A percentile compares a stretch with the other conserved stretches of the same genome.
These are phyloP conservation scores for Simalia tracyae DNA, from an alignment of 2,797 vertebrate genomes.

Conservation along the genomic window DNA sequence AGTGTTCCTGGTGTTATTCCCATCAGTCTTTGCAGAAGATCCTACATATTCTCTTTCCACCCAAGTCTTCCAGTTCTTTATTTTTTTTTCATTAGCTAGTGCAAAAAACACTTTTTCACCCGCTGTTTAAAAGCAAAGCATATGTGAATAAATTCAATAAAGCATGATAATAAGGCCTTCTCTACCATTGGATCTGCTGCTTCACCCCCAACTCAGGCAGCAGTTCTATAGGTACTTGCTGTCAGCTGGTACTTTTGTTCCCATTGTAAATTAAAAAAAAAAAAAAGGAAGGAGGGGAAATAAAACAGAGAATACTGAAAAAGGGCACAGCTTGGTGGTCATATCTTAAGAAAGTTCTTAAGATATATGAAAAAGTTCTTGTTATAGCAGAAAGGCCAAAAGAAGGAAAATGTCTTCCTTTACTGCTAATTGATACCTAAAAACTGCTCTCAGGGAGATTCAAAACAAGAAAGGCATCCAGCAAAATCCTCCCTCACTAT, in stretches of 20 bases:
- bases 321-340: not conserved
- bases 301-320: not conserved
- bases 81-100: not conserved
- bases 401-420: not conserved
- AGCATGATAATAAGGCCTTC: not conserved
- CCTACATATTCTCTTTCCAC: not conserved
- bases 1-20: not conserved
- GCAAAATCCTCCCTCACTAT: not conserved
- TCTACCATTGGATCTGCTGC: not conserved
- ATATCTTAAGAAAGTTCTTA: not conserved
- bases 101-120: not conserved
- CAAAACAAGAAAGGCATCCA: not conserved
- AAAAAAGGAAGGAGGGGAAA: not conserved
- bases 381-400: not conserved
- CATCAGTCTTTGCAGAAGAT: not conserved
- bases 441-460: not conserved
- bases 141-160: not conserved
- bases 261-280: too few relatives aligned
- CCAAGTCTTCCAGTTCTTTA: not conserved
- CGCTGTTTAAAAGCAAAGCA: not conserved
- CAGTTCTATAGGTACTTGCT: not conserved
- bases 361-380: not conserved
- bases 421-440: not conserved
- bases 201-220: not conserved
- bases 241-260: not conserved